Evolutionary conservation across 2,888 invertebrate genomes (phyloP).

Genomic region (Drosophila tripunctata): DNA sequence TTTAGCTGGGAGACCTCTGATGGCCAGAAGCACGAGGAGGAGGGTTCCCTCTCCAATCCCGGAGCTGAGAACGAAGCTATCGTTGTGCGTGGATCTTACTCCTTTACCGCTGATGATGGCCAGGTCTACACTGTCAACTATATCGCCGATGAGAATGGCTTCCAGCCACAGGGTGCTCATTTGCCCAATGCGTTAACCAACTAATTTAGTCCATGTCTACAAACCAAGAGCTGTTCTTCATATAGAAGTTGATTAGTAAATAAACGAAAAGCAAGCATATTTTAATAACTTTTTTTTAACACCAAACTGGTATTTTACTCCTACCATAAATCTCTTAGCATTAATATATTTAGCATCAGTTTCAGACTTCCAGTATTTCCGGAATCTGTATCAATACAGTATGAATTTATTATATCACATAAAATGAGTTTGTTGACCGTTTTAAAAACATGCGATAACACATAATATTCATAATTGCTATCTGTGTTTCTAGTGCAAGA

Average conservation of each 20-base stretch:
- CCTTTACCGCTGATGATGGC: slow-evolving; percentile 86
- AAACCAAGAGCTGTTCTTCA: slow-evolving; percentile 73
- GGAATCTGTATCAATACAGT: slow-evolving; percentile 16
- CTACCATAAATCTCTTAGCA: neutral
- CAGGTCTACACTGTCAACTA: slow-evolving; percentile 86
- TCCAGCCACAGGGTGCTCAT: slow-evolving; percentile 85
- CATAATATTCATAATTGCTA: no score
- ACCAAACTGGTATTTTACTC: neutral
- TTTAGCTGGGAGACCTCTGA: slow-evolving; percentile 84
- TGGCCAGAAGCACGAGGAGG: slow-evolving; percentile 85
- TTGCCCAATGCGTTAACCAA: slow-evolving; percentile 64
- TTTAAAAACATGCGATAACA: no score
- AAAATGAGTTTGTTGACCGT: slow-evolving; percentile 29
- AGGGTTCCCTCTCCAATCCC: slow-evolving; percentile 85
- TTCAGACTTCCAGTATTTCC: neutral
- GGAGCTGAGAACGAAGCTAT: slow-evolving; percentile 86
- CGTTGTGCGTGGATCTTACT: slow-evolving; percentile 85
- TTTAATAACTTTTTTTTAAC: neutral
- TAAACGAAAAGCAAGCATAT: slow-evolving; percentile 57
- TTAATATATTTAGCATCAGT: neutral
- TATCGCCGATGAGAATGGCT: slow-evolving; percentile 83
- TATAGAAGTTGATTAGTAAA: slow-evolving; percentile 60
- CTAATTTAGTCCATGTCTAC: slow-evolving; percentile 21
- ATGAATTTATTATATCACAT: neutral
- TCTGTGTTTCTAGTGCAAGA: no score